Conservation (phyloP, 2,113 vertebrate species). For the Caretta caretta region DNA sequence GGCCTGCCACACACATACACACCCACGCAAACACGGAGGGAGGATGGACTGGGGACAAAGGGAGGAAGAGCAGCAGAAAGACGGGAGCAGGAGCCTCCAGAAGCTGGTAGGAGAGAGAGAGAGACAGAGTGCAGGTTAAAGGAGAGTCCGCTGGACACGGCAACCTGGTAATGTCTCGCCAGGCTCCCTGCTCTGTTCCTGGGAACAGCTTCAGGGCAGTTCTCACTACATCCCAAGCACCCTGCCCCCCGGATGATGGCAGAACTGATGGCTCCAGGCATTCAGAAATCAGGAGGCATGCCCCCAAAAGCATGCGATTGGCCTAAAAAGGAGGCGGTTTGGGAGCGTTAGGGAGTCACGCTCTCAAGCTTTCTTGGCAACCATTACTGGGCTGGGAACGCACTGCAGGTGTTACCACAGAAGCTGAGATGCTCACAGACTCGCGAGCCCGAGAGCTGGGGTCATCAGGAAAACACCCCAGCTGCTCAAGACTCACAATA, state of each 20-base stretch:
- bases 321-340: background rate
- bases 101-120: conserved; percentile 74
- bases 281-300: background rate
- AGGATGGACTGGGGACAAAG: background rate
- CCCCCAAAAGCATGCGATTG: background rate
- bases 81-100: conserved; percentile 42
- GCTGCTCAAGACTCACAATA: background rate
- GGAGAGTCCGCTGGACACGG: background rate
- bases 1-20: background rate
- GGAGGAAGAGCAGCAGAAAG: conserved; percentile 51
- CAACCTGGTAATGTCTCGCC: background rate
- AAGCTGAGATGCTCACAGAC: background rate
- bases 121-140: conserved; percentile 13
- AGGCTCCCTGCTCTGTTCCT: background rate
- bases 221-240: background rate
- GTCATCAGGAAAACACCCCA: background rate
- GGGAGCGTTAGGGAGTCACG: background rate
- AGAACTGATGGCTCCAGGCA: background rate
- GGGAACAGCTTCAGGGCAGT: background rate
- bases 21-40: background rate
- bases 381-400: background rate
- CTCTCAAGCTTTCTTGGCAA: background rate
- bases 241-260: background rate
- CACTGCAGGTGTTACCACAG: background rate
- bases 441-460: background rate